Percentiles rank a stretch among this genome's conserved stretches.
phyloP scores from a whole-genome alignment of 2,888 invertebrate genomes.

The Sesia apiformis region DNA sequence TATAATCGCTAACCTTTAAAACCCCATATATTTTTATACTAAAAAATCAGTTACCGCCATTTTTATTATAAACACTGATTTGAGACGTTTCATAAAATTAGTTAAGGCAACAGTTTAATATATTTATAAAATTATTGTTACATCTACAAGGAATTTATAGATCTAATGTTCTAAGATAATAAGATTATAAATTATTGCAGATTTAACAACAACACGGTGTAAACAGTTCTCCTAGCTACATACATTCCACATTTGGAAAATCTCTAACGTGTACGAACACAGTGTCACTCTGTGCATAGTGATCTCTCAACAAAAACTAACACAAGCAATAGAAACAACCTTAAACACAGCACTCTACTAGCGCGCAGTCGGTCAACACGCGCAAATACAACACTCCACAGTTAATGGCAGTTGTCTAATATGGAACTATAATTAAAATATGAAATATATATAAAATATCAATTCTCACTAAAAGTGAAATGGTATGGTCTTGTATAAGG shows the following conservation, averaged over 20 bases:
- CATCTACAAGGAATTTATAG: slow-evolving; percentile 20
- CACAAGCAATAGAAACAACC: neutral
- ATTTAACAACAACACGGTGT: neutral
- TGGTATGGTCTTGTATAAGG: no score
- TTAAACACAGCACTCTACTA: neutral
- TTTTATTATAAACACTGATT: slow-evolving; percentile 31
- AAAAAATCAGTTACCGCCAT: slow-evolving; percentile 4
- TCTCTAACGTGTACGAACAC: neutral
- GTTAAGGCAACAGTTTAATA: slow-evolving; percentile 51
- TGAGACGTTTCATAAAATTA: slow-evolving; percentile 36
- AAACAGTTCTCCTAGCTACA: neutral
- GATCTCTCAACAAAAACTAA: neutral
- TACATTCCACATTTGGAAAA: neutral
- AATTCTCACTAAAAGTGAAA: no score
- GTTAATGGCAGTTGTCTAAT: no score
- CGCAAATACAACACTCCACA: no score
- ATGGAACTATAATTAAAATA: no score
- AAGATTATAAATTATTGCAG: neutral
- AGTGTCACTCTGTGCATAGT: neutral
- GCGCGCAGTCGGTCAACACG: no score
- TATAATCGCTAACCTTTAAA: no score
- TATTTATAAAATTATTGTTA: slow-evolving; percentile 27
- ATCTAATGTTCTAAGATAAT: neutral
- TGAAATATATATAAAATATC: no score
- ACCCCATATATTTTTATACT: slow-evolving; percentile 14